phyloP scores from a whole-genome alignment of 1,140 invertebrate genomes.

The Solenopsis fugax region DNA sequence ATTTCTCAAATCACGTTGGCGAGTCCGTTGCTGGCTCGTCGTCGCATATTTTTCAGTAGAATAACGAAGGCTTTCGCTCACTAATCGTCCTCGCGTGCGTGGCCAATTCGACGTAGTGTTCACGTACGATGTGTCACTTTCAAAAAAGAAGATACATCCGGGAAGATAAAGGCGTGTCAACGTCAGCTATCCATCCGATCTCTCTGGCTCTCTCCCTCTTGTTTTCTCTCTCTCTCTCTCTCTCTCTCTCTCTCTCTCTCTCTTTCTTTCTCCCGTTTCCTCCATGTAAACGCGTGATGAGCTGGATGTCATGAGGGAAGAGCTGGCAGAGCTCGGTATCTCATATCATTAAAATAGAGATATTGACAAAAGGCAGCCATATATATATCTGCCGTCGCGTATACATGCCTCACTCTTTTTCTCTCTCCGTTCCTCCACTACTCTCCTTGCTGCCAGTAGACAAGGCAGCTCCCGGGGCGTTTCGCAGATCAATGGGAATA shows the following conservation, averaged over 20 bases:
- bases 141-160: slow-evolving; percentile 44
- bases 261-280: background rate
- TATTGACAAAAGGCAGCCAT: slow-evolving; percentile 84
- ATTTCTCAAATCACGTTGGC: slow-evolving; percentile 62
- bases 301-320: slow-evolving; percentile 45
- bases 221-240: slow-evolving; percentile 3
- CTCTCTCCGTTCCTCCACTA: background rate
- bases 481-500: slow-evolving; percentile 87
- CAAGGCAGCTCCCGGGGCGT: slow-evolving; percentile 80
- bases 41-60: slow-evolving; percentile 59
- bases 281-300: slow-evolving; percentile 38
- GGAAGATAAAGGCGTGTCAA: slow-evolving; percentile 71
- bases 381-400: slow-evolving; percentile 36
- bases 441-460: slow-evolving; percentile 65
- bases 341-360: slow-evolving; percentile 87
- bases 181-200: slow-evolving; percentile 63
- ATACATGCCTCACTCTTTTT: slow-evolving; percentile 5
- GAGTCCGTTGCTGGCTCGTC: slow-evolving; percentile 58
- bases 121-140: slow-evolving; percentile 66
- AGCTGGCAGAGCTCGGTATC: slow-evolving; percentile 64
- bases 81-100: slow-evolving; percentile 72
- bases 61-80: slow-evolving; percentile 74
- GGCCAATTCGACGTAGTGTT: slow-evolving; percentile 74
- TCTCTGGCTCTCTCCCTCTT: slow-evolving; percentile 22
- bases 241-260: slow-evolving; percentile 10